Evolutionary conservation across 1,140 invertebrate genomes (phyloP), one percentile per base, ranked within the genome.

Genomic region (Cotesia chilonis): DNA sequence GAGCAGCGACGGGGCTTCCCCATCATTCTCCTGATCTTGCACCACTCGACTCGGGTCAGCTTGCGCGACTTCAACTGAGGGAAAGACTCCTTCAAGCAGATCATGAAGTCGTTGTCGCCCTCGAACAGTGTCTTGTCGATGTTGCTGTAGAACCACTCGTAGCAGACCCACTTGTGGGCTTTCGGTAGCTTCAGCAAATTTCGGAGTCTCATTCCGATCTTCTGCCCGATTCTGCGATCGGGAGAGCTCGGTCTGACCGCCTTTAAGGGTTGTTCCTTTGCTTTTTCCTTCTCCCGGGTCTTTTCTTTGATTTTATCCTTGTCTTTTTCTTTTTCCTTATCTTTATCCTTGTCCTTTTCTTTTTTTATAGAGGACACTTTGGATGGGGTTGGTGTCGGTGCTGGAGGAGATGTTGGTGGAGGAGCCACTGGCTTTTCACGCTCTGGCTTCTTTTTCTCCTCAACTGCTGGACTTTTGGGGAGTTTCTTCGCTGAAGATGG

Each of bases 131-230:
- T 93, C 81, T 91, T 90, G 85, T 99, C 97, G 77, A 99, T 94
- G 82, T 98, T 98, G 78, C 97, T 99, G 84, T 99, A 99, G 88
- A 99, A 99, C 93, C 97, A 99, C 85, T 99, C 98, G 87, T 97
- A 98, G 83, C 96, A 98, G 1, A 99, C 96, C 96, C 97, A 99
- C 88, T 97, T 98, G 85, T 99, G 97, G 20, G 98, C 98, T 89
- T 99, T 99, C 0, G 98, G 98, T 75, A 99, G 87, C 88, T 99
- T 99, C 0, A 99, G 88, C n/a, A 99, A 89, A 88, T 99, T 99
- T 77, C 96, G 90, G 52, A 99, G 87, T 75, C 96, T 88, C 85
- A 96, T 91, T 1, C 96, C 96, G 79, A 98, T 95, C 78, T 93
- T 91, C 80, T 98, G 96, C 0, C 95, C 95, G 78, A 93, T 90